Evolutionary conservation across 2,888 invertebrate species (phyloP), one percentile per base, ranked within the genome.

Genomic region (Diarsia brunnea): DNA sequence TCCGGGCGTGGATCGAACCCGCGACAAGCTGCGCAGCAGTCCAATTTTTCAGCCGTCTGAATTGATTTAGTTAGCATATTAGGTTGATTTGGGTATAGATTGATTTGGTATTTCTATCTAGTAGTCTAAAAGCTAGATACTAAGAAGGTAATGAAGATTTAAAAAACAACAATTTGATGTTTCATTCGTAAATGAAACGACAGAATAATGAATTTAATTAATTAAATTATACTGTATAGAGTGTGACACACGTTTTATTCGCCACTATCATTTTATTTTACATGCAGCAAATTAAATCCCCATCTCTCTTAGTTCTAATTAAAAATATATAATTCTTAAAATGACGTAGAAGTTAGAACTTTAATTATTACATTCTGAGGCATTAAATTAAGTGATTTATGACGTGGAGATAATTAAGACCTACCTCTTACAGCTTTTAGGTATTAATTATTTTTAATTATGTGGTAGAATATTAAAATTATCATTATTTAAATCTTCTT

Each of bases 361-460:
- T 67, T 70, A 75, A 81, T 81, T 51, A 75, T 75, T 68, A 45
- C 43, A 69, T 43, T 38, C 58, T 21, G 7, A 45, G 27, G 38
- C 72, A 74, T 72, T 64, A 75, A 81, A 78, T 19, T 81, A 12
- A 27, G 27, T 74, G 43, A 81, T 81, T 82, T 75, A 75, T 47
- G 43, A 78, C 14, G 43, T 63, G 27, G 31, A 64, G 14, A 27
- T 69, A 78, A 78, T 69, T 69, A 55, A 49, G 8, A 61, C 14
- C 27, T 43, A 31, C n/a, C 14, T 60, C 12, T 31, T 16, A 68
- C 16, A 38, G 47, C 10, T 65, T 16, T 47, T n/a, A 45, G 65
- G 14, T 24, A 31, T 66, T 43, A 0, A 51, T 74, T 47, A 19
- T 43, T n/a, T 45, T 75, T 49, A 14, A 69, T 31, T 60, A 21